These are phyloP conservation scores for Aselliscus stoliczkanus DNA, from an alignment of 2,797 vertebrate species.

Conservation along the genomic window DNA sequence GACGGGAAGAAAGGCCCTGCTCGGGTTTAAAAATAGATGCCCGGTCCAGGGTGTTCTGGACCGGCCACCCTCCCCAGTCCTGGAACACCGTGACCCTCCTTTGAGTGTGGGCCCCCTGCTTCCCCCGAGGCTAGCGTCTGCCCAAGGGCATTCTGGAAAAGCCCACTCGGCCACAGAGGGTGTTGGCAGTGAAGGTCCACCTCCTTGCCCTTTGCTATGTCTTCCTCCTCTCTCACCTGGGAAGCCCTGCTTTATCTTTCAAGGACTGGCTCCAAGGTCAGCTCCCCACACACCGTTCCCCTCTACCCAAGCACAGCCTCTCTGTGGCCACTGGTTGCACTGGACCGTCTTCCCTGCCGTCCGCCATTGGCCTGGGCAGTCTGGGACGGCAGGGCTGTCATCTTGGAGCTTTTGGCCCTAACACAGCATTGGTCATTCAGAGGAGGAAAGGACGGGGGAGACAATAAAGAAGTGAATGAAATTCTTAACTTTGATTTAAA, in stretches of 20 bases:
- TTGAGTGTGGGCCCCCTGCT: rapidly evolving
- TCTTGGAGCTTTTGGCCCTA: not conserved
- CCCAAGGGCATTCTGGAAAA: not conserved
- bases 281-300: not conserved
- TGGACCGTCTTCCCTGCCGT: rapidly evolving
- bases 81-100: rapidly evolving
- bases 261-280: rapidly evolving
- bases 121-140: not conserved
- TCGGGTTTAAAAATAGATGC: slow-evolving; percentile 73
- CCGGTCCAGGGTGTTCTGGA: not conserved
- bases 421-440: rapidly evolving
- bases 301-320: not conserved
- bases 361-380: not conserved
- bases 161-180: not conserved
- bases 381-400: not conserved
- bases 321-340: rapidly evolving
- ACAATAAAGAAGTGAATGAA: rapidly evolving
- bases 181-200: rapidly evolving
- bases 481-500: rapidly evolving
- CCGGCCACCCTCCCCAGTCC: not conserved
- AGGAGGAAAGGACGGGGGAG: not conserved
- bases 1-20: slow-evolving; percentile 65
- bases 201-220: rapidly evolving
- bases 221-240: too few relatives aligned
- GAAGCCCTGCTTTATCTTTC: not conserved